These are phyloP conservation scores for Dipodomys merriami DNA, from an alignment of 2,113 vertebrate species.

Conservation along the genomic window DNA sequence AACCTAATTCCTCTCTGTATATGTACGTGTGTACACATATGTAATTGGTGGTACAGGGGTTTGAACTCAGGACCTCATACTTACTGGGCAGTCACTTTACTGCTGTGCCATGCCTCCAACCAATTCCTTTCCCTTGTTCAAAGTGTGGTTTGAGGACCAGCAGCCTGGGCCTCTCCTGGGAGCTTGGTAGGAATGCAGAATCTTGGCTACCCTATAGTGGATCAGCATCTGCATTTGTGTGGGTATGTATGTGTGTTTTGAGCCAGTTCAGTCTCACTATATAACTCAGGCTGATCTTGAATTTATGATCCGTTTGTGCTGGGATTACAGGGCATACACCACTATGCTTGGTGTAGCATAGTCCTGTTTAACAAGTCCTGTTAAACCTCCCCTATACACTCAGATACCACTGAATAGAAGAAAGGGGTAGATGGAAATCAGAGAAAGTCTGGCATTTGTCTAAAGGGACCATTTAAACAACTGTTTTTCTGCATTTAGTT, in stretches of 20 bases:
- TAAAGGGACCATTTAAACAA: not conserved
- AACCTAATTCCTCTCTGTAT: not conserved
- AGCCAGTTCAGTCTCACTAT: not conserved
- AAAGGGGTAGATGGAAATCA: not conserved
- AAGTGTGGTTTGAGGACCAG: not conserved
- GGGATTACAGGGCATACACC: no score
- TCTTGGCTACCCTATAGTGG: not conserved
- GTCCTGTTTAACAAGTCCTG: not conserved
- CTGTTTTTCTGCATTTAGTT: not conserved
- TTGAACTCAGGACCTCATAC: no score
- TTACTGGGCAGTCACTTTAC: no score
- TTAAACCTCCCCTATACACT: not conserved
- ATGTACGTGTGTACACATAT: no score
- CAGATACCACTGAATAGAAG: not conserved
- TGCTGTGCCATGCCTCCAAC: no score
- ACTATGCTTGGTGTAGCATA: not conserved
- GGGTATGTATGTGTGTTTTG: not conserved
- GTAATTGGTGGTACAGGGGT: no score
- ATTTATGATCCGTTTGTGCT: not conserved
- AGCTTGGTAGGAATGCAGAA: not conserved
- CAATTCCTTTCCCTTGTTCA: not conserved
- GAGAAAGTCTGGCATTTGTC: not conserved
- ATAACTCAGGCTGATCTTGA: not conserved
- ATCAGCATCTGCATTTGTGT: not conserved
- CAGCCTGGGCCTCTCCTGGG: not conserved